phyloP scores from a whole-genome alignment of 2,113 vertebrate genomes.

The Nibea albiflora region DNA sequence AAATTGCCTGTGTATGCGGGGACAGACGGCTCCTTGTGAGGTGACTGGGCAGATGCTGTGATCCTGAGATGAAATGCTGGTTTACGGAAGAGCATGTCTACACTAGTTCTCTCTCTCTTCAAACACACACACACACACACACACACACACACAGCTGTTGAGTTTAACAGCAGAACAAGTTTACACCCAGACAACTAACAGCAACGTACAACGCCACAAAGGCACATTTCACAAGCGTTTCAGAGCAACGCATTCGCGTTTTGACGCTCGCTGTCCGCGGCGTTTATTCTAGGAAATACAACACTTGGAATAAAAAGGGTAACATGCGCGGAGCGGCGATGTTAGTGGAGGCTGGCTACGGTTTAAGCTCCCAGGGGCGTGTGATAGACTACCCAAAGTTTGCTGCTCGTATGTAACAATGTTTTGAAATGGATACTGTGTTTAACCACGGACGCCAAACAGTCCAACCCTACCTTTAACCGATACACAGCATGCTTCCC shows the following conservation, averaged over 20 bases:
- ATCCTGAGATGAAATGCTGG: conserved; percentile 45
- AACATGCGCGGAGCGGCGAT: neutral
- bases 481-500: conserved; percentile 18
- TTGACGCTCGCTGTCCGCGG: neutral
- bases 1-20: conserved; percentile 34
- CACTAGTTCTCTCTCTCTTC: neutral
- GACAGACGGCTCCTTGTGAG: conserved; percentile 58
- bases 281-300: neutral
- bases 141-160: conserved; percentile 47
- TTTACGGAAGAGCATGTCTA: conserved; percentile 32
- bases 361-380: conserved; percentile 5
- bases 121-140: conserved; percentile 29
- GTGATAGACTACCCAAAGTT: conserved; percentile 42
- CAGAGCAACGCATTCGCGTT: too few species aligned
- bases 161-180: conserved; percentile 60
- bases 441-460: neutral
- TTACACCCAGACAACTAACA: conserved; percentile 31
- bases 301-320: neutral
- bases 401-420: neutral
- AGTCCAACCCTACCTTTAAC: neutral
- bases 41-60: conserved; percentile 46
- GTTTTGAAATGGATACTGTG: conserved; percentile 12
- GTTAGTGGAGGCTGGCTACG: neutral
- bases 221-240: neutral
- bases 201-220: neutral